Evolutionary conservation across 2,888 invertebrate genomes (phyloP).

Genomic region (Acronicta alni): DNA sequence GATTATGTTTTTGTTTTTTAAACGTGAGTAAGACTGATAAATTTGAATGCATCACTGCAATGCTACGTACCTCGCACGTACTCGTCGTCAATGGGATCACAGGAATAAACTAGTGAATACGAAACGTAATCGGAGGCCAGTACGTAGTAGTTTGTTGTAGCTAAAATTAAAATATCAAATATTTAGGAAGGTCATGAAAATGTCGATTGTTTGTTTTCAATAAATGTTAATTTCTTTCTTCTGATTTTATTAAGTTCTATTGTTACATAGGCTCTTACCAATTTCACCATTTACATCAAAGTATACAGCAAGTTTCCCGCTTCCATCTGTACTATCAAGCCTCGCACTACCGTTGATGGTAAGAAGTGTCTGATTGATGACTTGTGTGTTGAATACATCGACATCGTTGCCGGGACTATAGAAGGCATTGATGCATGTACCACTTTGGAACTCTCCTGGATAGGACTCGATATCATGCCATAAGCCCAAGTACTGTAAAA

Average conservation of each 20-base stretch:
- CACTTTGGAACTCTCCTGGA: conserved; percentile 68
- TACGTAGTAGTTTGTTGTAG: conserved; percentile 87
- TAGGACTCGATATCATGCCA: conserved; percentile 75
- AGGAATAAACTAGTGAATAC: conserved; percentile 55
- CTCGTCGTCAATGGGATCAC: conserved; percentile 42
- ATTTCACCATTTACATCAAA: conserved; percentile 85
- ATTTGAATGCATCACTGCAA: background rate
- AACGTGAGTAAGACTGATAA: background rate
- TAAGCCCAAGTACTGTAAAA: conserved; percentile 68
- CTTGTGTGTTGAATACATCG: conserved; percentile 68
- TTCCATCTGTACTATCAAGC: conserved; percentile 82
- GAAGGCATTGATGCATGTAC: conserved; percentile 70
- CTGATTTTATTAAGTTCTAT: too few species aligned
- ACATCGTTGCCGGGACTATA: conserved; percentile 61
- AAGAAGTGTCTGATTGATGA: conserved; percentile 65
- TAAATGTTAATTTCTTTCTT: too few species aligned
- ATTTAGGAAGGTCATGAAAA: too few species aligned
- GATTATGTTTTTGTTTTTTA: background rate
- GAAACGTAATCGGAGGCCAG: conserved; percentile 89
- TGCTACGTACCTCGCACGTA: conserved; percentile 41
- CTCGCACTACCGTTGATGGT: conserved; percentile 69
- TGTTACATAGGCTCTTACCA: conserved; percentile 45
- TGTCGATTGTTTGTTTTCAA: too few species aligned
- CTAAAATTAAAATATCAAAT: conserved; percentile 59
- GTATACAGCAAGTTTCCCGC: conserved; percentile 90